Percentiles rank a stretch among this genome's conserved stretches.
Evolutionary conservation across 2,113 vertebrate genomes (phyloP).

Genomic region (Pituophis catenifer): DNA sequence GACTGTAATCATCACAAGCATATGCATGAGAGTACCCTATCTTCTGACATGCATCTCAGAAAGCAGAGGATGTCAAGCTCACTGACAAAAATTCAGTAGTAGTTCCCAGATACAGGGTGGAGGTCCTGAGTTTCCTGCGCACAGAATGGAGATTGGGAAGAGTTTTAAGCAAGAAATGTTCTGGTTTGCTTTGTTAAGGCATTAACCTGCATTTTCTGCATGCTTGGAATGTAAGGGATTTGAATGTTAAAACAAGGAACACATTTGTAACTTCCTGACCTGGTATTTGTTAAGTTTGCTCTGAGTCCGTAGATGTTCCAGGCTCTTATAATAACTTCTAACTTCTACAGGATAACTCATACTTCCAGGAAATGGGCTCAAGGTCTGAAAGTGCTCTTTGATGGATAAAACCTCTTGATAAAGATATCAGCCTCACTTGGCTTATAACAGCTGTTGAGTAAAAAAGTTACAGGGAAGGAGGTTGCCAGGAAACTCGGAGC

Average conservation of each 20-base stretch:
- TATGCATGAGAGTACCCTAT: background rate
- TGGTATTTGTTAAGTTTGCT: background rate
- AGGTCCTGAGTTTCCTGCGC: background rate
- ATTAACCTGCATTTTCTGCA: background rate
- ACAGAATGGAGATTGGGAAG: background rate
- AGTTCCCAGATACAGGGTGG: background rate
- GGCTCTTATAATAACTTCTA: background rate
- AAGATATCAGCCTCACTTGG: background rate
- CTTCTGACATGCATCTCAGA: background rate
- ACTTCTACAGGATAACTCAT: background rate
- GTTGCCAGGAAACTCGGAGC: background rate
- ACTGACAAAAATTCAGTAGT: background rate
- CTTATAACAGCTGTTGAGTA: background rate
- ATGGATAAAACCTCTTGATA: background rate
- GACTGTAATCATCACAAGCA: background rate
- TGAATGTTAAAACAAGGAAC: background rate
- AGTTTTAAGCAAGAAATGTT: background rate
- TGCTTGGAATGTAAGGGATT: background rate
- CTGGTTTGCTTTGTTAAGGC: background rate
- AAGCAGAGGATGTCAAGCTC: background rate
- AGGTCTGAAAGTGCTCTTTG: background rate
- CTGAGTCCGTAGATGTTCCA: background rate
- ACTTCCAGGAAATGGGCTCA: background rate
- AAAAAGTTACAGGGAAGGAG: background rate
- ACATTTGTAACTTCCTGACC: background rate